Evolutionary conservation across 2,888 invertebrate species (phyloP).

Genomic region (Phymatocera aterrima): DNA sequence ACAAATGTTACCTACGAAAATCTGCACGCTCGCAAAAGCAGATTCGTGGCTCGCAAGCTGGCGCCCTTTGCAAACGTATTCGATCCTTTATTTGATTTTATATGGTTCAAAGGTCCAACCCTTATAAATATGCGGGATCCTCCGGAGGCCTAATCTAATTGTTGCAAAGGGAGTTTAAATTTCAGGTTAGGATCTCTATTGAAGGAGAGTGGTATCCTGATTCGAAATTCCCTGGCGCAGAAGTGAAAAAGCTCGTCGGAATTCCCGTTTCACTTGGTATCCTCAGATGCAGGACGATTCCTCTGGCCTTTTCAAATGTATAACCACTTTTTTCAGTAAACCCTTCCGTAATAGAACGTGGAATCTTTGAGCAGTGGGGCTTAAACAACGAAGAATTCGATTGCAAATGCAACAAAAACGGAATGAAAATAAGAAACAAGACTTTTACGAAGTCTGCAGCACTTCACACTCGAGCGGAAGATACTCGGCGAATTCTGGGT

Average conservation of each 20-base stretch:
- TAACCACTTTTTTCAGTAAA: neutral
- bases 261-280: neutral
- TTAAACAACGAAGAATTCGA: too few species aligned
- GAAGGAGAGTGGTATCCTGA: conserved; percentile 22
- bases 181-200: conserved; percentile 3
- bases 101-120: conserved; percentile 50
- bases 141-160: conserved; percentile 49
- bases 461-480: too few species aligned
- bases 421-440: too few species aligned
- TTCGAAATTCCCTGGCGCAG: neutral
- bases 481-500: too few species aligned
- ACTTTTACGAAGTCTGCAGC: too few species aligned
- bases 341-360: too few species aligned
- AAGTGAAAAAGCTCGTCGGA: neutral
- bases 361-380: too few species aligned
- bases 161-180: conserved; percentile 44
- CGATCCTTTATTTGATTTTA: conserved; percentile 52
- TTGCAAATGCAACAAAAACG: too few species aligned
- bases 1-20: conserved; percentile 24
- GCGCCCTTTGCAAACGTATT: conserved; percentile 48
- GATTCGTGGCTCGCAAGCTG: conserved; percentile 6
- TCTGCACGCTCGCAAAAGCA: conserved; percentile 22
- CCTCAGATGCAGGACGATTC: neutral
- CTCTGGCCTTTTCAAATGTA: neutral
- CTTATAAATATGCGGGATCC: conserved; percentile 53